Evolutionary conservation across 2,797 vertebrate genomes (phyloP).

Genomic region (Yasuhikotakia modesta): DNA sequence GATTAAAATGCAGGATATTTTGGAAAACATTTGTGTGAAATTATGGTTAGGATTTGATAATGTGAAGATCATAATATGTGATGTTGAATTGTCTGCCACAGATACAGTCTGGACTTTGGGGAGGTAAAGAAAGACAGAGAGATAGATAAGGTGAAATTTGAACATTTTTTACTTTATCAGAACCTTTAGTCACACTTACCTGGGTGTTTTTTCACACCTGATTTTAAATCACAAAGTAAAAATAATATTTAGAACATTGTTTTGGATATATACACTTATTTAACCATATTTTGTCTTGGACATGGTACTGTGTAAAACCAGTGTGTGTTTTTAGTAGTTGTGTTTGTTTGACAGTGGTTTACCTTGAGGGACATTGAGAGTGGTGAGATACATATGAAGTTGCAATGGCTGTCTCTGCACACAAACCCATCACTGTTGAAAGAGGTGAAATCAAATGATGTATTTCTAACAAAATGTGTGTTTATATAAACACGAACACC

Average conservation of each 20-base stretch:
- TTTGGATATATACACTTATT: background rate
- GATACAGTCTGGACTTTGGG: conserved; percentile 84
- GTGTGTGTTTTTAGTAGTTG: background rate
- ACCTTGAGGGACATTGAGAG: conserved; percentile 76
- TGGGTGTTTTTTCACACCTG: too few species aligned
- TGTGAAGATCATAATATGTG: too few species aligned
- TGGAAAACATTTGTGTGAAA: background rate
- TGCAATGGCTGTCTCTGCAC: conserved; percentile 89
- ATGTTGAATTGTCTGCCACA: conserved; percentile 63
- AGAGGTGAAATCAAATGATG: conserved; percentile 71
- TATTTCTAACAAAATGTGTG: background rate
- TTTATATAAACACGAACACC: too few species aligned
- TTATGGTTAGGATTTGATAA: too few species aligned
- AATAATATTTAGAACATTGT: too few species aligned
- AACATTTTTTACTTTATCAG: background rate
- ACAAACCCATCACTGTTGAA: conserved; percentile 72
- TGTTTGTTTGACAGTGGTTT: conserved; percentile 83
- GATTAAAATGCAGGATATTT: background rate
- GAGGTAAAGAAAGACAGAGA: conserved; percentile 85
- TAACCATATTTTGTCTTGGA: too few species aligned
- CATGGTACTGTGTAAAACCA: too few species aligned
- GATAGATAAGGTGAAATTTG: conserved; percentile 84
- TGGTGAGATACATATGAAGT: conserved; percentile 84
- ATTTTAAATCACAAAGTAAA: too few species aligned
- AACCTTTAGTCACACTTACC: too few species aligned